phyloP scores from a whole-genome alignment of 1,140 invertebrate genomes.

The Papilio glaucus region DNA sequence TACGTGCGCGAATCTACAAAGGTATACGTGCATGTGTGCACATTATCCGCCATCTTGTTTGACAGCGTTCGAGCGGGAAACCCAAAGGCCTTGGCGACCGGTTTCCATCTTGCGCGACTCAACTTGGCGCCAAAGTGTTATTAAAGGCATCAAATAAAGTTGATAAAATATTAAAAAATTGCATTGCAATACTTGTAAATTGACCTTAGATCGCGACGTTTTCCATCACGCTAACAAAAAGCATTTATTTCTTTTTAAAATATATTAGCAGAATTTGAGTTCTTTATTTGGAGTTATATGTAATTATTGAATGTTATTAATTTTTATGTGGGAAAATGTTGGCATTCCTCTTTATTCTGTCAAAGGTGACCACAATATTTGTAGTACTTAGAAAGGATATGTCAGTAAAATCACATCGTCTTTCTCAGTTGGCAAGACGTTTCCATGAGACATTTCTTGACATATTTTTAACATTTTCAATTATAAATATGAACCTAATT shows the following conservation, averaged over 20 bases:
- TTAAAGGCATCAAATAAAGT: constrained; percentile 4
- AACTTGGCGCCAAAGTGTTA: constrained; percentile 27
- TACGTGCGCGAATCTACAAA: constrained; percentile 15
- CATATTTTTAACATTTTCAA: too few species aligned
- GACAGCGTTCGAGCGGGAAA: constrained; percentile 58
- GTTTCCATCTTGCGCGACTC: constrained; percentile 50
- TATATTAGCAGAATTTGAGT: not conserved
- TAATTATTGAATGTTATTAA: too few species aligned
- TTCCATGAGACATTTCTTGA: too few species aligned
- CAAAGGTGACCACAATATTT: too few species aligned
- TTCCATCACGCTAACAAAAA: not conserved
- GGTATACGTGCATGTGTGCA: constrained; percentile 31
- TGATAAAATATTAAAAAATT: constrained; percentile 33
- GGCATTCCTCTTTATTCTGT: too few species aligned
- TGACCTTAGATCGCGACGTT: not conserved
- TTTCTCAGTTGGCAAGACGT: too few species aligned
- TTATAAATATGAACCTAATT: too few species aligned
- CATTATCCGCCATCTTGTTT: constrained; percentile 62
- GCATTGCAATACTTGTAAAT: constrained; percentile 7
- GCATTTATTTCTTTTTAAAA: not conserved
- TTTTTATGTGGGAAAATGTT: too few species aligned
- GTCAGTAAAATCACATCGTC: too few species aligned
- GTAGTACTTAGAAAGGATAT: too few species aligned
- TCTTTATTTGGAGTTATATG: not conserved
- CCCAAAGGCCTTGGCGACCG: constrained; percentile 72